Evolutionary conservation across 2,113 vertebrate species (phyloP).

Genomic region (Microcebus murinus): DNA sequence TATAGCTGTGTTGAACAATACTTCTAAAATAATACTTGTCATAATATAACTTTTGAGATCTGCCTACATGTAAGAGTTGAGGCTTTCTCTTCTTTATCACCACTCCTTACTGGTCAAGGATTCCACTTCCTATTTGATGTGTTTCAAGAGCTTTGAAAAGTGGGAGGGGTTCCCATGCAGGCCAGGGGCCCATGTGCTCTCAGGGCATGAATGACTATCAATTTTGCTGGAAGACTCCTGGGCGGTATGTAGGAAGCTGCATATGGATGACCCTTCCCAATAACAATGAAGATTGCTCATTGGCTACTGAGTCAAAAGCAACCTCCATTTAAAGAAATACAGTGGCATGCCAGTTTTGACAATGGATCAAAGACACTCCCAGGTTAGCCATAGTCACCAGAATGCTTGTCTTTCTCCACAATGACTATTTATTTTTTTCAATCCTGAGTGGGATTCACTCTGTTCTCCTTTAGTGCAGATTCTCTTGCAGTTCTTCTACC

Average conservation of each 20-base stretch:
- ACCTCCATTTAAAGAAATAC: not conserved
- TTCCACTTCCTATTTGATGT: not conserved
- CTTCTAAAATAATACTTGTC: not conserved
- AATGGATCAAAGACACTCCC: not conserved
- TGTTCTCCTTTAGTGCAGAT: not conserved
- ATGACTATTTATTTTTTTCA: not conserved
- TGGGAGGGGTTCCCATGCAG: not conserved
- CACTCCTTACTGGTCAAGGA: not conserved
- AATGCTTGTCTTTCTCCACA: not conserved
- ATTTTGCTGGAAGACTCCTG: not conserved
- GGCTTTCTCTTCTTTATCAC: not conserved
- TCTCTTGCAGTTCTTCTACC: not conserved
- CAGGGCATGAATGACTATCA: not conserved
- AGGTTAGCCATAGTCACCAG: not conserved
- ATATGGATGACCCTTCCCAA: not conserved
- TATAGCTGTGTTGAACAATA: not conserved
- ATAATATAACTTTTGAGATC: not conserved
- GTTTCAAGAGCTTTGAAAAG: not conserved
- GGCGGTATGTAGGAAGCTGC: not conserved
- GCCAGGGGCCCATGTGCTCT: not conserved
- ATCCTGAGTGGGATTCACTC: not conserved
- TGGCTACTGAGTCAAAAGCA: not conserved
- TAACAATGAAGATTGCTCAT: too few relatives aligned
- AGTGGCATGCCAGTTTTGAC: not conserved
- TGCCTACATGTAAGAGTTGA: not conserved